These are phyloP conservation scores for Apostichopus californicus DNA, from an alignment of 35 echinoderm and acorn worm genomes.

Conservation along the genomic window DNA sequence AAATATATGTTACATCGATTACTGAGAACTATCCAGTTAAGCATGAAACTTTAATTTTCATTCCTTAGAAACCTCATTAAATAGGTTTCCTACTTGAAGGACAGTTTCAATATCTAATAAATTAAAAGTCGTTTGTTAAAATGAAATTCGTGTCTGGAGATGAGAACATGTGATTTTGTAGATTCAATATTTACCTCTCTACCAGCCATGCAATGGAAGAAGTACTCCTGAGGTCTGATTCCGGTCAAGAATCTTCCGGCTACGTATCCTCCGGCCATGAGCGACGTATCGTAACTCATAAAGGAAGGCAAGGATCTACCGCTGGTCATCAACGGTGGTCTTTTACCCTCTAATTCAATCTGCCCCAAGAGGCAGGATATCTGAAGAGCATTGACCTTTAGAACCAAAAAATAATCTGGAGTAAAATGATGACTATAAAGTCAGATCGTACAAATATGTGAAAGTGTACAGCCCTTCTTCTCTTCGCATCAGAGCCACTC, in stretches of 20 bases:
- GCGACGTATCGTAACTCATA: constrained; percentile 79
- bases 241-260: constrained; percentile 91
- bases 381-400: constrained; percentile 92
- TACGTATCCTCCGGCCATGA: constrained; percentile 84
- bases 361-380: constrained; percentile 91
- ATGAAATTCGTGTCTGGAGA: no score
- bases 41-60: no score
- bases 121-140: no score
- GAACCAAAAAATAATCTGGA: background rate
- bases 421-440: background rate
- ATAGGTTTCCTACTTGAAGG: no score
- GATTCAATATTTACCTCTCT: constrained; percentile 71
- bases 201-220: constrained; percentile 99
- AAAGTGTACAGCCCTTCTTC: background rate
- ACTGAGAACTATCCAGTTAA: no score
- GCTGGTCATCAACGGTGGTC: constrained; percentile 94
- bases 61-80: no score
- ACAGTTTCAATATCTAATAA: no score
- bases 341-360: constrained; percentile 89
- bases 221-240: constrained; percentile 95
- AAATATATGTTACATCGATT: no score
- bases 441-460: background rate
- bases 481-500: no score
- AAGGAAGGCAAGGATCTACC: constrained; percentile 94
- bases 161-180: no score